Evolutionary conservation across 1,140 invertebrate species (phyloP).

Genomic region (Bombus soroeensis): DNA sequence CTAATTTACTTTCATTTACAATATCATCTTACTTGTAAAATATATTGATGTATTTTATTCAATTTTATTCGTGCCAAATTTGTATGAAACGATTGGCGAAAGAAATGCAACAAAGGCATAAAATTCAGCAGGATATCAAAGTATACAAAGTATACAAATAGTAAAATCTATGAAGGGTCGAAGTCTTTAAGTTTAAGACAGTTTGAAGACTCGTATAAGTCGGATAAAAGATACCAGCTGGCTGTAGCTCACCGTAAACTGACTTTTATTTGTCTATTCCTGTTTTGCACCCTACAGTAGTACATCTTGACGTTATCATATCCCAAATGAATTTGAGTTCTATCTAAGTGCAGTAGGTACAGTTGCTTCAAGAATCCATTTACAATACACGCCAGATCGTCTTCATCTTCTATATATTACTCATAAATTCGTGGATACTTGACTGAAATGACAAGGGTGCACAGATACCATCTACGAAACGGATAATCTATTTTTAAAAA

Average conservation of each 20-base stretch:
- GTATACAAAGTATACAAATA: too few species aligned
- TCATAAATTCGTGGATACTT: background rate
- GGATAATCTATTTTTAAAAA: background rate
- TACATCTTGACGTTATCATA: too few species aligned
- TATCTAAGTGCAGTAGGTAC: too few species aligned
- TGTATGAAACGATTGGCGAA: too few species aligned
- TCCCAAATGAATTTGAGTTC: too few species aligned
- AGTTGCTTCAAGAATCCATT: background rate
- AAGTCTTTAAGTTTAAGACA: background rate
- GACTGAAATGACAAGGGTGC: too few species aligned
- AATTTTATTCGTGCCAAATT: too few species aligned
- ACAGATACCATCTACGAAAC: too few species aligned
- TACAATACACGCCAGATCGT: background rate
- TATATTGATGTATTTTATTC: background rate
- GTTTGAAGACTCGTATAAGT: background rate
- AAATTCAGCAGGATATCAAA: background rate
- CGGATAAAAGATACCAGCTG: background rate
- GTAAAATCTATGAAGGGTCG: background rate
- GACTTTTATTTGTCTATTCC: too few species aligned
- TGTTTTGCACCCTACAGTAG: too few species aligned
- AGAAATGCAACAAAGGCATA: background rate
- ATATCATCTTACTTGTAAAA: background rate
- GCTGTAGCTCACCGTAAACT: background rate
- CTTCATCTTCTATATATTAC: background rate
- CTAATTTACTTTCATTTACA: too few species aligned